Conservation (phyloP, 30 jellyfish, hydroid and myxozoan species). For the Morbakka virulenta region DNA sequence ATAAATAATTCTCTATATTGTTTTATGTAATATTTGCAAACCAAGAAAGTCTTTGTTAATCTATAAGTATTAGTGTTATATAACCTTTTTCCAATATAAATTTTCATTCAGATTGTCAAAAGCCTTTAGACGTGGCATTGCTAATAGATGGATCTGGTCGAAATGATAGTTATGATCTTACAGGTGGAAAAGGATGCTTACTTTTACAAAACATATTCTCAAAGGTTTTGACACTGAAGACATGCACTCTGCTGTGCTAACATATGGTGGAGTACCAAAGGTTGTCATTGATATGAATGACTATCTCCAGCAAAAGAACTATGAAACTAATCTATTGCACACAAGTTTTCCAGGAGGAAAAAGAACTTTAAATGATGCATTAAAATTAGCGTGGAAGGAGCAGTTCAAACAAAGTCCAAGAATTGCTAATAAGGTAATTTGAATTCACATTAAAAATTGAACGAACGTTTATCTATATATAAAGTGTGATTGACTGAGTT, state of each 20-base stretch:
- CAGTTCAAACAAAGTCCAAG: conserved; percentile 69
- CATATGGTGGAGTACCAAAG: conserved; percentile 75
- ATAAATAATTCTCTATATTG: too few species aligned
- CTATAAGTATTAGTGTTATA: too few species aligned
- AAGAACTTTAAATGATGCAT: conserved; percentile 84
- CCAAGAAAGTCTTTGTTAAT: too few species aligned
- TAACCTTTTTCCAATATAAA: too few species aligned
- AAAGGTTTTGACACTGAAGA: conserved; percentile 73
- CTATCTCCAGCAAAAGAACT: conserved; percentile 9
- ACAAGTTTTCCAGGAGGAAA: conserved; percentile 83
- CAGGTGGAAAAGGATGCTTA: conserved; percentile 82
- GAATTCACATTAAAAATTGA: too few species aligned
- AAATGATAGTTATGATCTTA: conserved; percentile 33
- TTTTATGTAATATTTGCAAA: too few species aligned
- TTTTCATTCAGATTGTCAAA: conserved; percentile 93
- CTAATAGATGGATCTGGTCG: conserved; percentile 92
- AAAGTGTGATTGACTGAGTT: too few species aligned
- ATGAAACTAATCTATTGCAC: conserved; percentile 30
- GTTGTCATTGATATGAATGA: conserved; percentile 57
- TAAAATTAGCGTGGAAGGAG: conserved; percentile 92
- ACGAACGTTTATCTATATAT: too few species aligned
- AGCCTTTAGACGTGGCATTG: conserved; percentile 74
- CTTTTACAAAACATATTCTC: conserved; percentile 50
- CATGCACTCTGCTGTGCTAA: conserved; percentile 66
- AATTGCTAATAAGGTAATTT: conserved; percentile 54